phyloP scores from a whole-genome alignment of 2,113 vertebrate genomes.

The Trinectes maculatus region DNA sequence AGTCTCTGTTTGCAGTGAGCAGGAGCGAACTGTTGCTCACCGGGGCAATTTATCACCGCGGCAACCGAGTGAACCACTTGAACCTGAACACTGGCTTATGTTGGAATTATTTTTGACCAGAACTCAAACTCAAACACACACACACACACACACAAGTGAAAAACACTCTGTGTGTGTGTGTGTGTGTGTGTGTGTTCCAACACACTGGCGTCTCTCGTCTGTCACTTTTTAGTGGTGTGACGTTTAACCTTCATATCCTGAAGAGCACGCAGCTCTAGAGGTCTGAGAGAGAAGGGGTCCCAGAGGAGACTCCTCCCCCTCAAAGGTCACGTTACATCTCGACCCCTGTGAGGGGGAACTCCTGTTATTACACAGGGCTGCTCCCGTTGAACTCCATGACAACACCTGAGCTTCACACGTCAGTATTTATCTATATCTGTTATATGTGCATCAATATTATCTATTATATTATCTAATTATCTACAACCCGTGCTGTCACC shows the following conservation, averaged over 20 bases:
- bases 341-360: slow-evolving; percentile 28
- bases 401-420: too few relatives aligned
- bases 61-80: slow-evolving; percentile 33
- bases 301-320: slow-evolving; percentile 32
- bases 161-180: not conserved
- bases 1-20: slow-evolving; percentile 32
- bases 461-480: too few relatives aligned
- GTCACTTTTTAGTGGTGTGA: not conserved
- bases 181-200: not conserved
- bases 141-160: not conserved
- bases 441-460: too few relatives aligned
- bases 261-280: slow-evolving; percentile 21
- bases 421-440: too few relatives aligned
- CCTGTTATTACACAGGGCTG: slow-evolving; percentile 26
- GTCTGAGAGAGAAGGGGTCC: slow-evolving; percentile 28
- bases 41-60: slow-evolving; percentile 41
- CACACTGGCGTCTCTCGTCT: not conserved
- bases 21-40: slow-evolving; percentile 47
- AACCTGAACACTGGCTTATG: slow-evolving; percentile 8
- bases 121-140: too few relatives aligned
- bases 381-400: slow-evolving; percentile 32
- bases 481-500: too few relatives aligned
- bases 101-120: too few relatives aligned
- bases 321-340: slow-evolving; percentile 35
- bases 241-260: slow-evolving; percentile 37